Conservation (phyloP, 2,888 invertebrate species). For the Drosophila prostipennis region DNA sequence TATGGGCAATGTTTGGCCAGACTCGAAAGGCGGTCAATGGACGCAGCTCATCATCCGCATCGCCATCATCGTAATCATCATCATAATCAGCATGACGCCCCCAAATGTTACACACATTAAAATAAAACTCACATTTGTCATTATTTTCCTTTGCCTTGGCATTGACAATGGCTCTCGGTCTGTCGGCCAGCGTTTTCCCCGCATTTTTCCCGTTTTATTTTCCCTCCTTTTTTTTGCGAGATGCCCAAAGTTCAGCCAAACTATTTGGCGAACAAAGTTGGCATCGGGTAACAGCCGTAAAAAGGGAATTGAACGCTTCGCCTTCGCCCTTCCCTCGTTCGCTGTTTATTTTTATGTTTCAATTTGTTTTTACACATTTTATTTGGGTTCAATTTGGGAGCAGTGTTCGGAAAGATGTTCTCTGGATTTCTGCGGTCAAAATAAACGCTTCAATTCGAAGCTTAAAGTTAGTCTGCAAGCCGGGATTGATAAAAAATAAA, state of each 20-base stretch:
- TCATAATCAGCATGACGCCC: conserved; percentile 40
- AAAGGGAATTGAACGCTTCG: conserved; percentile 11
- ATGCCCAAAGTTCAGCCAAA: conserved; percentile 21
- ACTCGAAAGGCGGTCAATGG: not conserved
- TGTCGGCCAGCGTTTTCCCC: conserved; percentile 8
- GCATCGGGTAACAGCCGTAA: conserved; percentile 14
- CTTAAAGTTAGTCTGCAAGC: too few relatives aligned
- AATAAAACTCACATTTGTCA: conserved; percentile 76
- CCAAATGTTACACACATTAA: conserved; percentile 71
- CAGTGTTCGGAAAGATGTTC: too few relatives aligned
- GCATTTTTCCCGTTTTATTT: conserved; percentile 1
- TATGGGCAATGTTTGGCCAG: conserved; percentile 58
- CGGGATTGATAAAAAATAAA: too few relatives aligned
- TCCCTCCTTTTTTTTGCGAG: not conserved
- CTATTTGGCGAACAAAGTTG: conserved; percentile 26
- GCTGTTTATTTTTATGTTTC: conserved; percentile 16
- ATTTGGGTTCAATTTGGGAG: conserved; percentile 8
- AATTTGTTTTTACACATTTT: conserved; percentile 23
- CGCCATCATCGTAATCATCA: not conserved
- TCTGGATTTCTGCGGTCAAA: not conserved
- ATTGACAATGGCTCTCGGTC: conserved; percentile 64
- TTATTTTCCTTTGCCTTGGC: conserved; percentile 43
- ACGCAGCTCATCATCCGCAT: conserved; percentile 12
- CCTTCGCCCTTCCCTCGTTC: not conserved
- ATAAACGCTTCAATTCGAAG: not conserved